phyloP scores from a whole-genome alignment of 2,113 vertebrate species.

The Rhadina sibilatrix region DNA sequence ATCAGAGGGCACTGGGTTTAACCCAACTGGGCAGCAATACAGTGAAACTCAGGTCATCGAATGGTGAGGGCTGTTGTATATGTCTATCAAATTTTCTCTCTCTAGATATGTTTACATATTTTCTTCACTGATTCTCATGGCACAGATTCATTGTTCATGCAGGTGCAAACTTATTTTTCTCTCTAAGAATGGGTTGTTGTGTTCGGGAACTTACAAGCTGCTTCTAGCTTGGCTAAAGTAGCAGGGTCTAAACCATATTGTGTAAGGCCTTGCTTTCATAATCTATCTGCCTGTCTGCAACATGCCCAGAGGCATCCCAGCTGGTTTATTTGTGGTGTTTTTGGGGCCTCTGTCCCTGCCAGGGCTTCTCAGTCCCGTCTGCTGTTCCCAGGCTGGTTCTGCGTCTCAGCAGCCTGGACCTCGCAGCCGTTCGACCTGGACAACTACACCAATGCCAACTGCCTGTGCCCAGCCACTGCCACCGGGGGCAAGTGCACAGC shows the following conservation, averaged over 20 bases:
- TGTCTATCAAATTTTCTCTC: background rate
- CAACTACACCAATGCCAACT: constrained; percentile 92
- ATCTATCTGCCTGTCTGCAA: background rate
- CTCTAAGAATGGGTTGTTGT: background rate
- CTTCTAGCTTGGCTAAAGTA: background rate
- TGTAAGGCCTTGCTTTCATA: background rate
- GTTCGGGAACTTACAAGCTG: background rate
- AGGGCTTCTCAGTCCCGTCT: background rate
- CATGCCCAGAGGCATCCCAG: background rate
- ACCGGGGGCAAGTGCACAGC: constrained; percentile 86
- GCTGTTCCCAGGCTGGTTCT: constrained; percentile 87
- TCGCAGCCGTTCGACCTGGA: constrained; percentile 91
- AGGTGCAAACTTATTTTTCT: background rate
- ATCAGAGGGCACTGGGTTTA: background rate
- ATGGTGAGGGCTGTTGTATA: background rate
- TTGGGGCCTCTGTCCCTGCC: background rate
- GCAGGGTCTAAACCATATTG: background rate
- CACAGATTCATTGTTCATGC: background rate
- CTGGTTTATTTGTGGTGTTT: background rate
- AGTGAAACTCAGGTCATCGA: background rate
- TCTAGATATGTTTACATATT: background rate
- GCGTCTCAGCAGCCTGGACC: constrained; percentile 89
- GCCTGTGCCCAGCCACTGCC: constrained; percentile 90
- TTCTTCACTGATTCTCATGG: background rate
- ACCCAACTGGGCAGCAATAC: background rate